Conservation (phyloP, 2,113 vertebrate species). For the Nothoprocta pentlandii region DNA sequence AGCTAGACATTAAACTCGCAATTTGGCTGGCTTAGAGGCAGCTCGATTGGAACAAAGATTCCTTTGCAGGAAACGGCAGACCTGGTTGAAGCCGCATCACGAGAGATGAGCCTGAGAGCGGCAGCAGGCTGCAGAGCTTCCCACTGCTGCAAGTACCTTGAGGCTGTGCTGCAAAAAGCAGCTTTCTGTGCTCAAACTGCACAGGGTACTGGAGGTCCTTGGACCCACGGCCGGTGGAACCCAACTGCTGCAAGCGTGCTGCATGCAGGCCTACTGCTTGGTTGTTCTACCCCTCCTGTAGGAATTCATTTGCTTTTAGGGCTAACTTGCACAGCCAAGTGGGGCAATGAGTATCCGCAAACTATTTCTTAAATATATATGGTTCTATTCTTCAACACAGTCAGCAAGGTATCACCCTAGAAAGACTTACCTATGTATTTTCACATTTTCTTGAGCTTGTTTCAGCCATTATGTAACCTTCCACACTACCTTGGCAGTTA, state of each 20-base stretch:
- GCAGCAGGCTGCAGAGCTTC: neutral
- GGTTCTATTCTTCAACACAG: neutral
- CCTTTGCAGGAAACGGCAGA: conserved; percentile 64
- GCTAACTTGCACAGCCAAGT: neutral
- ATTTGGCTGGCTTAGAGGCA: conserved; percentile 50
- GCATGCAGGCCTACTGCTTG: neutral
- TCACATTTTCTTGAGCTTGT: conserved; percentile 56
- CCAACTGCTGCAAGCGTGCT: neutral
- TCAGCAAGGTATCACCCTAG: neutral
- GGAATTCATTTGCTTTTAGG: neutral
- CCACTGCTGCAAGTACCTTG: neutral
- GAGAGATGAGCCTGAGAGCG: conserved; percentile 17
- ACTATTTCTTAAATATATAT: neutral
- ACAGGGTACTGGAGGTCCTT: rapidly evolving
- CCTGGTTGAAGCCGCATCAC: conserved; percentile 14
- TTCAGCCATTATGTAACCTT: conserved; percentile 70
- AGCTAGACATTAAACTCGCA: conserved; percentile 59
- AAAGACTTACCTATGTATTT: conserved; percentile 44
- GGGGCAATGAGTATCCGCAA: neutral
- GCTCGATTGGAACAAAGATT: conserved; percentile 37
- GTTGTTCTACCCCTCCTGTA: neutral
- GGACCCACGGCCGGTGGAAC: neutral
- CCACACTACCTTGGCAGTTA: conserved; percentile 59
- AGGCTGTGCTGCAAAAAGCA: neutral
- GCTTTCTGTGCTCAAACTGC: neutral